Base-by-base conservation (phyloP, 2,888 invertebrate species). In the Xanthorhoe designata region DNA sequence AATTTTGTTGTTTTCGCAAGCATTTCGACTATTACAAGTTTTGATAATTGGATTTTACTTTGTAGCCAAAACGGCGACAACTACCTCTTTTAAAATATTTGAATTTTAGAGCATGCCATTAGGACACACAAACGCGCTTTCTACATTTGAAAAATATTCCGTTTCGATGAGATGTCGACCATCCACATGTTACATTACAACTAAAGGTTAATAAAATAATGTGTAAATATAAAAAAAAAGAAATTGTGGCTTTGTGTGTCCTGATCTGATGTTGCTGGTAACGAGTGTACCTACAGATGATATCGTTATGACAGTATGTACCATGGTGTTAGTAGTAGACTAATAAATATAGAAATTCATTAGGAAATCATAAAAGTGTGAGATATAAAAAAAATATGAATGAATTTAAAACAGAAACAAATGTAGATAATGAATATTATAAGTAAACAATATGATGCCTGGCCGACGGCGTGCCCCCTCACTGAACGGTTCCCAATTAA, bases 141-240 rank as follows among this genome's bases (percentile, higher is more conserved):
- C 9, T 13, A 3, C 4, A 4, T 42, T 17, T 2, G 17, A 15
- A 47, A 8, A 17, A 18, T 18, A 5, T 45, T 67, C 61, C 66
- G 68, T 64, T 64, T 15, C 61, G 64, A 45, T 42, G 57, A 29
- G 52, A 68, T 61, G 63, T 51, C 32, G n/a, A 24, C 68, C 65
- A 66, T 64, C 49, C 47, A 50, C 49, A 49, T 51, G 57, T 54
- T 54, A 61, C 24, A 24, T n/a, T n/a, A n/a, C 58, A 66, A 61
- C 61, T 66, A 64, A 64, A 59, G 60, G 42, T 67, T 54, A 55
- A 54, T 57, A 35, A 18, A 52, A 61, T 52, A 24, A 58, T 50
- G 60, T 51, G 60, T 54, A 32, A 62, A 54, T 50, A 61, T 61
- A 49, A 54, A 47, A 59, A 58, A 10, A 58, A 19, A 13, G 24